phyloP scores from a whole-genome alignment of 2,888 invertebrate genomes.

The Epiblema foenella region DNA sequence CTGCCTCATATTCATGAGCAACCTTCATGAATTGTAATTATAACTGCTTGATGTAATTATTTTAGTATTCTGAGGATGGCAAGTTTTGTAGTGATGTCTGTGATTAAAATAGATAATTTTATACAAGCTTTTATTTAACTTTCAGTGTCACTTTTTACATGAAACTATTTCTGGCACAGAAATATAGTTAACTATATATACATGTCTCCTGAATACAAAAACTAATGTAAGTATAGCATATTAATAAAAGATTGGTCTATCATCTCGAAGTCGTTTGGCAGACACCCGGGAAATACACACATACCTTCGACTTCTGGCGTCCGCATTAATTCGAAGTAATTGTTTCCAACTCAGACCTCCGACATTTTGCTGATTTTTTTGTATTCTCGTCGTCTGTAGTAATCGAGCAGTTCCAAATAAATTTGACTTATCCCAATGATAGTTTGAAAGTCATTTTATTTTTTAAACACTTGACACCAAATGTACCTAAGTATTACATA shows the following conservation, averaged over 20 bases:
- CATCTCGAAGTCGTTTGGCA: neutral
- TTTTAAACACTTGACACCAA: neutral
- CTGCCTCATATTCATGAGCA: neutral
- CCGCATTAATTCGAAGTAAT: constrained; percentile 11
- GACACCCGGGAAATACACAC: constrained; percentile 13
- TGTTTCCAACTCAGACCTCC: constrained; percentile 14
- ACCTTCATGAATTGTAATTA: neutral
- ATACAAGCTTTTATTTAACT: neutral
- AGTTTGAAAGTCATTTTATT: constrained; percentile 15
- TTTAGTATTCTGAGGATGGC: neutral
- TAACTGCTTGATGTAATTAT: neutral
- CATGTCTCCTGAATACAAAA: too few relatives aligned
- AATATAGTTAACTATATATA: neutral
- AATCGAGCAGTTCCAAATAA: constrained; percentile 2
- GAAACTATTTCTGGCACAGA: too few relatives aligned
- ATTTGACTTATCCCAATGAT: constrained; percentile 7
- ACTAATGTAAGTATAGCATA: too few relatives aligned
- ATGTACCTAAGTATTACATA: neutral
- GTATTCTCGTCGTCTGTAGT: neutral
- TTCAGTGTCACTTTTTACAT: neutral
- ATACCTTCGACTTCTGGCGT: constrained; percentile 23
- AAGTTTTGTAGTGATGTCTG: neutral
- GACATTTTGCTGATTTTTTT: constrained; percentile 15
- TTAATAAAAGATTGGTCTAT: too few relatives aligned
- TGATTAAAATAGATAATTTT: neutral